Evolutionary conservation across 2,113 vertebrate genomes (phyloP), one percentile per base, ranked within the genome.

Genomic region (Fregetta grallaria): DNA sequence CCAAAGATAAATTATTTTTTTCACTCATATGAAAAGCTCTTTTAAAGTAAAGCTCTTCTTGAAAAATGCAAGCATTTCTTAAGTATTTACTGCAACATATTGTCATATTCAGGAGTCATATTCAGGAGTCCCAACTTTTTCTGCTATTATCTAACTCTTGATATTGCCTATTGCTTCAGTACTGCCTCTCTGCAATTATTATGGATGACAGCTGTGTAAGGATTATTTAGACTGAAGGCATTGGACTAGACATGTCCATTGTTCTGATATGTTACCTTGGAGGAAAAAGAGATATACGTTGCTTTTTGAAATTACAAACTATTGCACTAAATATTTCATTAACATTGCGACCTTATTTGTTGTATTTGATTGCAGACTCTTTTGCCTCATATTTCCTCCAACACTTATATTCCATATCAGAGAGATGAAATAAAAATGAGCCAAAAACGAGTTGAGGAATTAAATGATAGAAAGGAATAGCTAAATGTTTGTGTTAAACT

Each of bases 281-380:
- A 66, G 71, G 59, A 92, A 92, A 88, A 67, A 68, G 7, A 62
- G 38, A 75, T 22, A 6, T 40, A 45, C 7, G 22, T 36, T 72
- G 3, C 6, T 55, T 76, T 88, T 67, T 86, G 16, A 94, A 87
- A 93, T 62, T 83, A 36, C 15, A 25, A 92, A 52, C 6, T 52
- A 13, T 34, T 76, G 18, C 13, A 84, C 40, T 72, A 93, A 95
- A 67, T 66, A 90, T 85, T 95, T 96, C 78, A 94, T 96, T 96
- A 95, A 59, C 26, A 91, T 53, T 18, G 15, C 4, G 22, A 90
- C 53, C 62, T 96, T 47, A 52, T 94, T 95, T 97, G 44, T 83
- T 88, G 47, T n/a, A 80, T 91, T 92, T 63, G 21, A 88, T 49
- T 95, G 30, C 27, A 87, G 11, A 30, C 26, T 26, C 86, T 55